Percentiles rank a stretch among this genome's conserved stretches.
phyloP scores from a whole-genome alignment of 1,140 invertebrate genomes.

The Sarcophaga bullata region DNA sequence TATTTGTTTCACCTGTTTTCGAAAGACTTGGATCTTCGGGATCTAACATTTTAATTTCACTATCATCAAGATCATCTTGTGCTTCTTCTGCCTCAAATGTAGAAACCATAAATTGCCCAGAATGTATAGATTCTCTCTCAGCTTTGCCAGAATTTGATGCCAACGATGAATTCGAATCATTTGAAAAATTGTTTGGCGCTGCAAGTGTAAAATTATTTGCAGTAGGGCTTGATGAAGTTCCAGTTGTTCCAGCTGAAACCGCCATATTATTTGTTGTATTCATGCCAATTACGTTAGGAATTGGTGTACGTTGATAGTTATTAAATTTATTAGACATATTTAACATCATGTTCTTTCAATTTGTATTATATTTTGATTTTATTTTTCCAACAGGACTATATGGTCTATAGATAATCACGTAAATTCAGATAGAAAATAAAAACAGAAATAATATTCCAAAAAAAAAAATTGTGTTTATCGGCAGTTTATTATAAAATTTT shows the following conservation, averaged over 20 bases:
- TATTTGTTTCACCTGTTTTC: slow-evolving; percentile 54
- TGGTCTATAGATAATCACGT: too few species aligned
- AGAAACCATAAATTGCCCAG: slow-evolving; percentile 98
- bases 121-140: slow-evolving; percentile 86
- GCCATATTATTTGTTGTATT: neutral
- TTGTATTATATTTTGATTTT: neutral
- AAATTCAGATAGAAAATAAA: too few species aligned
- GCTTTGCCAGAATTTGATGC: slow-evolving; percentile 44
- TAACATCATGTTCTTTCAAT: slow-evolving; percentile 55
- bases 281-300: neutral
- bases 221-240: slow-evolving; percentile 46
- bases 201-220: slow-evolving; percentile 21
- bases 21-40: slow-evolving; percentile 65
- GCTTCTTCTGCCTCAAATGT: slow-evolving; percentile 95
- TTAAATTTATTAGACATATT: slow-evolving; percentile 46
- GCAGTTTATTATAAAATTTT: neutral
- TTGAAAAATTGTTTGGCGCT: neutral
- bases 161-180: slow-evolving; percentile 15
- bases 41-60: slow-evolving; percentile 72
- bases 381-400: too few species aligned
- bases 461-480: neutral
- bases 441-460: too few species aligned
- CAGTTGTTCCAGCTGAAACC: slow-evolving; percentile 47
- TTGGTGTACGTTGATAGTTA: slow-evolving; percentile 11
- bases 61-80: slow-evolving; percentile 80